Percentiles rank a stretch among this genome's conserved stretches.
Conservation (phyloP, 2,888 invertebrate species). For the Zygogramma bicolorata region DNA sequence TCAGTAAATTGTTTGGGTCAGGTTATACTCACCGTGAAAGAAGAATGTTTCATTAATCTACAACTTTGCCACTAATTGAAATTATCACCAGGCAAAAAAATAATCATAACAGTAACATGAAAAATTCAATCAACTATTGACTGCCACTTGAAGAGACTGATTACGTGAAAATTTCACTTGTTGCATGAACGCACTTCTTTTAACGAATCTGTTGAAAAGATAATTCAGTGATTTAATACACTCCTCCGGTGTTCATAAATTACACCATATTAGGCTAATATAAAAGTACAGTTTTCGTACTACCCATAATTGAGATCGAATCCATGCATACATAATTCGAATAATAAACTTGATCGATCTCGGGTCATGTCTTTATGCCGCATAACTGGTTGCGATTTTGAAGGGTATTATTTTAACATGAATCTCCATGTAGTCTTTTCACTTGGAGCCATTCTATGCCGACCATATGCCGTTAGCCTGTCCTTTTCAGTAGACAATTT, state of each 20-base stretch:
- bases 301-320: slow-evolving; percentile 20
- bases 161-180: not conserved
- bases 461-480: not conserved
- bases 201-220: not conserved
- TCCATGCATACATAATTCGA: slow-evolving; percentile 30
- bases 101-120: too few relatives aligned
- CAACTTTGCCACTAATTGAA: too few relatives aligned
- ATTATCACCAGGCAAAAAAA: too few relatives aligned
- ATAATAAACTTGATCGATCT: slow-evolving; percentile 30
- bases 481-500: slow-evolving; percentile 3
- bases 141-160: not conserved
- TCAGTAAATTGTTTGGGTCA: too few relatives aligned
- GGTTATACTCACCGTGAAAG: too few relatives aligned
- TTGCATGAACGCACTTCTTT: not conserved
- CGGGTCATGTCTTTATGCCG: slow-evolving; percentile 9
- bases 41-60: too few relatives aligned
- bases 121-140: not conserved
- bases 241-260: not conserved
- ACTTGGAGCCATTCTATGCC: not conserved
- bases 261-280: not conserved
- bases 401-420: slow-evolving; percentile 7
- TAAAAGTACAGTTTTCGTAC: slow-evolving; percentile 7
- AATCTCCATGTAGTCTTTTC: slow-evolving; percentile 1
- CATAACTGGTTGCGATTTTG: slow-evolving; percentile 14
- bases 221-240: not conserved